Evolutionary conservation across 2,888 invertebrate genomes (phyloP).

Genomic region (Callyntrura sp.): DNA sequence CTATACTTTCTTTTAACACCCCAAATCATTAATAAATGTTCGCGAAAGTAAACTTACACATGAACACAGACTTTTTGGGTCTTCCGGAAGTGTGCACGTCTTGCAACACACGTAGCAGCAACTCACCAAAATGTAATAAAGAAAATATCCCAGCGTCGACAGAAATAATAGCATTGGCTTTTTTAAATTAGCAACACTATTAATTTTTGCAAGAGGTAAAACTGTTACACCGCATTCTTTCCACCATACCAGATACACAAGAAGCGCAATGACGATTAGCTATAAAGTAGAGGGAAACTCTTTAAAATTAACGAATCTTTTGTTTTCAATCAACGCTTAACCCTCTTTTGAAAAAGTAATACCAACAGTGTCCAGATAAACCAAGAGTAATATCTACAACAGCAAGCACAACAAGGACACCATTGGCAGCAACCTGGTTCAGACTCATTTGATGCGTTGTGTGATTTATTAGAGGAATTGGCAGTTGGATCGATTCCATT

Average conservation of each 20-base stretch:
- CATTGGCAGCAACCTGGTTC: not conserved
- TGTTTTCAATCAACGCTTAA: too few species aligned
- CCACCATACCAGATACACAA: conserved; percentile 49
- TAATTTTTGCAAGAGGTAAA: not conserved
- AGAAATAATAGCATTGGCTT: not conserved
- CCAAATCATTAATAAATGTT: not conserved
- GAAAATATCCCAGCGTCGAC: conserved; percentile 20
- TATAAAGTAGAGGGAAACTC: not conserved
- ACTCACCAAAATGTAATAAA: not conserved
- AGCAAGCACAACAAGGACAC: not conserved
- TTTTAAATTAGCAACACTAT: not conserved
- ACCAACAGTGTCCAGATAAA: conserved; percentile 9
- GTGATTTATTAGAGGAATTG: not conserved
- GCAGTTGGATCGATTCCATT: not conserved
- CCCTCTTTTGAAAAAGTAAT: too few species aligned
- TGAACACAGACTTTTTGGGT: conserved; percentile 14
- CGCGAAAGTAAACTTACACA: conserved; percentile 43
- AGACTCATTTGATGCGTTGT: not conserved
- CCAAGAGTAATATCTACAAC: conserved; percentile 20
- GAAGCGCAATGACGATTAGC: not conserved
- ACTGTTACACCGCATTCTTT: conserved; percentile 19
- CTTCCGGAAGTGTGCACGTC: conserved; percentile 6
- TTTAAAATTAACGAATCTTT: not conserved
- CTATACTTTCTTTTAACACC: too few species aligned
- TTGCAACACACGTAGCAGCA: conserved; percentile 38